A percentile compares a stretch with the other conserved stretches of the same genome.
phyloP scores from a whole-genome alignment of 2,888 invertebrate genomes.

The Leptopilina myrica region DNA sequence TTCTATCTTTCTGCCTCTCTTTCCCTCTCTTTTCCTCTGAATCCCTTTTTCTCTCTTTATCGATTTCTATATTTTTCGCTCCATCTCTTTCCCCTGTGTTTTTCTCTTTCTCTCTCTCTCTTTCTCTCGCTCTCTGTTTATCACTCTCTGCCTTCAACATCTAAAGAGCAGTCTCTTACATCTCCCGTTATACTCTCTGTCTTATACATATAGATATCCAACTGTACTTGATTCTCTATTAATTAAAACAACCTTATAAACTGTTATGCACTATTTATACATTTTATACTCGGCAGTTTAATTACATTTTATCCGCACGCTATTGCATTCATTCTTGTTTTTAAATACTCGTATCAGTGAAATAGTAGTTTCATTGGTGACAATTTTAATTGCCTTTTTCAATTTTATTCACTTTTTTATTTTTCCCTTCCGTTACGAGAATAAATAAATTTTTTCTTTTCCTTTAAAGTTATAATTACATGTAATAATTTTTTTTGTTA shows the following conservation, averaged over 20 bases:
- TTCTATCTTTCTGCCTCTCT: too few relatives aligned
- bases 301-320: not conserved
- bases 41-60: too few relatives aligned
- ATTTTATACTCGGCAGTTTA: not conserved
- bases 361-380: not conserved
- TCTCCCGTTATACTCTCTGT: slow-evolving; percentile 31
- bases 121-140: too few relatives aligned
- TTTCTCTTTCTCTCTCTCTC: too few relatives aligned
- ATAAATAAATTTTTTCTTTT: too few relatives aligned
- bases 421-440: too few relatives aligned
- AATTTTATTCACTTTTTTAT: too few relatives aligned
- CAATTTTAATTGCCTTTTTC: not conserved
- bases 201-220: slow-evolving; percentile 6
- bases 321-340: not conserved
- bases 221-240: slow-evolving; percentile 26
- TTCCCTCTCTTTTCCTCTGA: too few relatives aligned
- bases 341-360: not conserved
- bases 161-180: slow-evolving; percentile 2
- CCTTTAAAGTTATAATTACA: too few relatives aligned
- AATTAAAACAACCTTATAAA: slow-evolving; percentile 20
- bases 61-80: not conserved
- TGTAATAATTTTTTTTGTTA: too few relatives aligned
- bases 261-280: not conserved
- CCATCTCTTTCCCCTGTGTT: too few relatives aligned
- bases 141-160: not conserved